phyloP scores from a whole-genome alignment of 2,888 invertebrate genomes.

The Selenia dentaria region DNA sequence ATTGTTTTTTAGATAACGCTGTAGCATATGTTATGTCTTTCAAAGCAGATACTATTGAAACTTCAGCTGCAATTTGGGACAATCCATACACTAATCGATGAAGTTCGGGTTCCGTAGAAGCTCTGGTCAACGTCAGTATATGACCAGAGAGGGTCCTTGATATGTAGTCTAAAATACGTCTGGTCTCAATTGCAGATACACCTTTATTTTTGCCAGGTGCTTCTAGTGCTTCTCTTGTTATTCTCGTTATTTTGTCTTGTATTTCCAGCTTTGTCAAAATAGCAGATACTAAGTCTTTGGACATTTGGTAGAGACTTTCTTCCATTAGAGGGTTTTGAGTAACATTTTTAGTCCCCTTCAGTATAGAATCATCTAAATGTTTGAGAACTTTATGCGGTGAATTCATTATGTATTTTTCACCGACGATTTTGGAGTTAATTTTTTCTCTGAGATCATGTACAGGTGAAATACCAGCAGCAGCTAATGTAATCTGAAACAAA shows the following conservation, averaged over 20 bases:
- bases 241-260: constrained; percentile 77
- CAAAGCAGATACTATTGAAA: constrained; percentile 74
- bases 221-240: constrained; percentile 73
- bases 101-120: constrained; percentile 76
- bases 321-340: constrained; percentile 75
- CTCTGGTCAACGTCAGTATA: constrained; percentile 68
- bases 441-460: constrained; percentile 68
- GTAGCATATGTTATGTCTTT: constrained; percentile 75
- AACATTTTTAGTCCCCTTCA: constrained; percentile 68
- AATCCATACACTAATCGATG: constrained; percentile 76
- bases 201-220: constrained; percentile 75
- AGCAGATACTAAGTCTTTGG: constrained; percentile 73
- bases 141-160: constrained; percentile 73
- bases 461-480: constrained; percentile 67
- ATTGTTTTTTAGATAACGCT: constrained; percentile 73
- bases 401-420: constrained; percentile 49
- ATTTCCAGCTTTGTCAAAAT: constrained; percentile 73
- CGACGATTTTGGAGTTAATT: constrained; percentile 44
- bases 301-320: constrained; percentile 69
- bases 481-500: constrained; percentile 48
- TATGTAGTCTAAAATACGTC: constrained; percentile 76
- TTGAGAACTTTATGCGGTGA: constrained; percentile 68
- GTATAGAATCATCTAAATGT: constrained; percentile 66
- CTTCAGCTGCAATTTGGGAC: constrained; percentile 77
- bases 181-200: constrained; percentile 75